Evolutionary conservation across 1,140 invertebrate species (phyloP), one percentile per base, ranked within the genome.

Genomic region (Elymnias hypermnestra): DNA sequence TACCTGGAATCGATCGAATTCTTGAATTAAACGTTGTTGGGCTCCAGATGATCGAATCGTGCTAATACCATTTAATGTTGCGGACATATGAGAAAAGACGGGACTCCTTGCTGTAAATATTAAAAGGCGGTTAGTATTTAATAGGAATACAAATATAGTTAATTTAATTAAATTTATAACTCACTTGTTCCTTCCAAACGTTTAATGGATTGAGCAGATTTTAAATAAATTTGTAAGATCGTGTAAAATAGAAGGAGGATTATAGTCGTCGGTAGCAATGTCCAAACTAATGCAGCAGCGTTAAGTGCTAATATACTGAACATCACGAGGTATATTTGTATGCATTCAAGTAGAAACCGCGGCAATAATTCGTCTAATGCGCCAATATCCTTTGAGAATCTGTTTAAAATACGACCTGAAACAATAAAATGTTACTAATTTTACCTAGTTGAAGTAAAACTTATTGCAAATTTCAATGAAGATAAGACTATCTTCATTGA

Each of bases 291-390:
- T 0, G 94, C 89, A 0, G 92, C 88, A 10, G 91, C 91, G 1
- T 94, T 91, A n/a, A 96, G 88, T 3, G 91, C 66, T 1, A 90
- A 66, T 1, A 90, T 88, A 17, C 90, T 91, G 15, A 86, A 68
- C 83, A 91, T 89, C 25, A 90, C 87, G 8, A 93, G 71, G 37
- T 90, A 89, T 6, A 92, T 89, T 63, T 91, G 90, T 4, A 95
- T 87, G 38, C 94, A 92, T 71, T 98, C 96, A 36, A 96, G 87
- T 28, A 94, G 89, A 8, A 91, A 88, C 47, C 88, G 87, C 44
- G 97, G 97, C 7, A 99, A 81, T 1, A 93, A 72, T 78, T 98
- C 97, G 72, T 98, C 97, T 25, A 94, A 87, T 6, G 91, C 89
- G 0, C 93, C 92, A 56, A 93, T 90, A 54, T 94, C 92, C 66